These are phyloP conservation scores for Sebastes elongatus DNA, from an alignment of 2,797 vertebrate genomes.

Conservation along the genomic window DNA sequence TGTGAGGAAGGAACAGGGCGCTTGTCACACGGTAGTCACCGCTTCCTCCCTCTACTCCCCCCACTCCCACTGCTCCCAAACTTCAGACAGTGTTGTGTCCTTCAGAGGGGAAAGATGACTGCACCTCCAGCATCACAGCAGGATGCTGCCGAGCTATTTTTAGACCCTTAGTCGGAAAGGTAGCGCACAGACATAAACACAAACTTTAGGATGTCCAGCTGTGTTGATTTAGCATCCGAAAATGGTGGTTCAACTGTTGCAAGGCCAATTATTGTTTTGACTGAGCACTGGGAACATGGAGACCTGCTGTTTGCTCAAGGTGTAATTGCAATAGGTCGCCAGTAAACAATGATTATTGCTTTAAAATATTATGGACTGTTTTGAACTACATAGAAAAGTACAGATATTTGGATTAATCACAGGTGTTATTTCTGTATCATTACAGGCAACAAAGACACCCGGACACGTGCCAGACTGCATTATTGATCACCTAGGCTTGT, in stretches of 20 bases:
- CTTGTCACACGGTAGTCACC: conserved; percentile 86
- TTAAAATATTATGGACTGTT: not conserved
- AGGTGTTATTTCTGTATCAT: not conserved
- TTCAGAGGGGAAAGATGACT: conserved; percentile 81
- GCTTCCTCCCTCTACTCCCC: conserved; percentile 67
- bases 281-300: conserved; percentile 45
- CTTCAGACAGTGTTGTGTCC: conserved; percentile 83
- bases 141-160: conserved; percentile 77
- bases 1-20: conserved; percentile 83
- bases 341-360: conserved; percentile 13
- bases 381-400: not conserved
- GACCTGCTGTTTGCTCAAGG: conserved; percentile 43
- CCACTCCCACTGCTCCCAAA: conserved; percentile 54
- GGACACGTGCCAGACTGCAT: conserved; percentile 50
- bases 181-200: conserved; percentile 83
- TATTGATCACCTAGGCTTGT: conserved; percentile 61
- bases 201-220: conserved; percentile 81
- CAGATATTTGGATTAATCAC: not conserved
- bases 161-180: conserved; percentile 77
- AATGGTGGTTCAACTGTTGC: conserved; percentile 54
- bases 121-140: conserved; percentile 79
- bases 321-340: conserved; percentile 28
- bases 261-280: conserved; percentile 71
- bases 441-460: not conserved
- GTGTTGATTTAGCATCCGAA: conserved; percentile 78